phyloP scores from a whole-genome alignment of 2,888 invertebrate species.

The Cataglyphis rosenhaueri region DNA sequence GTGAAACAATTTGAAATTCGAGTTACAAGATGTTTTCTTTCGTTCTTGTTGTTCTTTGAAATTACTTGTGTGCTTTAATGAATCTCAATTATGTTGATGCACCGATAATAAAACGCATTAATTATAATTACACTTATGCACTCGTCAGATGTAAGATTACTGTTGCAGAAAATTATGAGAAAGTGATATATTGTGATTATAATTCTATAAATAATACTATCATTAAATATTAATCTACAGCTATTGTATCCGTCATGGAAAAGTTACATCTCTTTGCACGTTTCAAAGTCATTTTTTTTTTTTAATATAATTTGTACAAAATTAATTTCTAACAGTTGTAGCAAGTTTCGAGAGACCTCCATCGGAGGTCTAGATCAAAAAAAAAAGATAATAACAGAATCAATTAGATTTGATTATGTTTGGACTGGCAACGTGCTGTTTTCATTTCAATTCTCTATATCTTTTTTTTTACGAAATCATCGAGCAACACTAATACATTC shows the following conservation, averaged over 20 bases:
- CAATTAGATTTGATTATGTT: slow-evolving; percentile 21
- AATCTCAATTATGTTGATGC: slow-evolving; percentile 44
- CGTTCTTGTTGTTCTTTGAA: slow-evolving; percentile 4
- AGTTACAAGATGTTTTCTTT: slow-evolving; percentile 39
- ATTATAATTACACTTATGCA: slow-evolving; percentile 46
- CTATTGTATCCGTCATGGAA: slow-evolving; percentile 6
- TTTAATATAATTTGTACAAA: neutral
- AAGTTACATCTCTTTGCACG: neutral
- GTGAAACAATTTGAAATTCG: slow-evolving; percentile 54
- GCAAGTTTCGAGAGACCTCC: slow-evolving; percentile 3
- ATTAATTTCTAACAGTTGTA: slow-evolving; percentile 1
- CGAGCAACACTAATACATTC: slow-evolving; percentile 10
- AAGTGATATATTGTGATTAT: slow-evolving; percentile 28
- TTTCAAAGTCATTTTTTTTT: neutral
- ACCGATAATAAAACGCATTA: slow-evolving; percentile 39
- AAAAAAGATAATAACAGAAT: neutral
- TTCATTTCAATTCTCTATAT: slow-evolving; percentile 9
- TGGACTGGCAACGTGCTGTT: slow-evolving; percentile 30
- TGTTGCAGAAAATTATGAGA: slow-evolving; percentile 15
- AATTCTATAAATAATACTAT: slow-evolving; percentile 20
- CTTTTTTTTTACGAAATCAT: slow-evolving; percentile 40
- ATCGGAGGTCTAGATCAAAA: neutral
- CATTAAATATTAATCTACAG: slow-evolving; percentile 16
- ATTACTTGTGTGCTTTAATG: slow-evolving; percentile 38
- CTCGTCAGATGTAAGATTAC: slow-evolving; percentile 16